These are phyloP conservation scores for Pedicia rivosa DNA, from an alignment of 2,888 invertebrate species.

Conservation along the genomic window DNA sequence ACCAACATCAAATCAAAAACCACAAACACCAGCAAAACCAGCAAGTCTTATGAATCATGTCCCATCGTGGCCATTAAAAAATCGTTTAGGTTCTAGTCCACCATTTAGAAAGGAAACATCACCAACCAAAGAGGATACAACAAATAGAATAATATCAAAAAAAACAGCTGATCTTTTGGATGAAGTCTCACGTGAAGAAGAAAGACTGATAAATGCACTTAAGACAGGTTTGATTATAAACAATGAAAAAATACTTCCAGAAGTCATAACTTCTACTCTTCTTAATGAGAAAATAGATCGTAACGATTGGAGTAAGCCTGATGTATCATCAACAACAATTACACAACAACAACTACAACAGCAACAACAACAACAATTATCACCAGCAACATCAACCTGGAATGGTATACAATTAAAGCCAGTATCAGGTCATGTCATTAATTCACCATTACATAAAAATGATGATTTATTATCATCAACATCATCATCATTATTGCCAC, in stretches of 20 bases:
- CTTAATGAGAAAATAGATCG: constrained; percentile 9
- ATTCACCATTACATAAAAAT: too few relatives aligned
- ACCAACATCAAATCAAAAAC: constrained; percentile 10
- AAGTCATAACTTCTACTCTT: constrained; percentile 15
- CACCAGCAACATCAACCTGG: constrained; percentile 7
- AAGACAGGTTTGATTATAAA: constrained; percentile 51
- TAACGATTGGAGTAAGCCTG: constrained; percentile 9
- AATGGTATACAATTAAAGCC: constrained; percentile 7
- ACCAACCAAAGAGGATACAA: constrained; percentile 9
- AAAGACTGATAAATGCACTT: constrained; percentile 58
- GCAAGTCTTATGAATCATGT: constrained; percentile 19
- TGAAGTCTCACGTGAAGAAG: constrained; percentile 69
- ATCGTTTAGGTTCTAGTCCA: constrained; percentile 17
- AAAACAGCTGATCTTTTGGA: constrained; percentile 32
- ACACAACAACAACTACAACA: constrained; percentile 10
- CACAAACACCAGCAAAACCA: constrained; percentile 18
- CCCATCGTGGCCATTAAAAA: constrained; percentile 45
- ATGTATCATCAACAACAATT: constrained; percentile 8
- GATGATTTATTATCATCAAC: too few relatives aligned
- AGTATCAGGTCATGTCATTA: too few relatives aligned
- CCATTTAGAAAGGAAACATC: constrained; percentile 9
- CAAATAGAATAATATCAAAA: constrained; percentile 10
- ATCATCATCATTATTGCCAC: neutral
- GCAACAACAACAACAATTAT: neutral
- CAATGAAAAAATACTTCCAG: constrained; percentile 20